Evolutionary conservation across 1,140 invertebrate genomes (phyloP).

Genomic region (Hermatobates lingyangjiaoensis): DNA sequence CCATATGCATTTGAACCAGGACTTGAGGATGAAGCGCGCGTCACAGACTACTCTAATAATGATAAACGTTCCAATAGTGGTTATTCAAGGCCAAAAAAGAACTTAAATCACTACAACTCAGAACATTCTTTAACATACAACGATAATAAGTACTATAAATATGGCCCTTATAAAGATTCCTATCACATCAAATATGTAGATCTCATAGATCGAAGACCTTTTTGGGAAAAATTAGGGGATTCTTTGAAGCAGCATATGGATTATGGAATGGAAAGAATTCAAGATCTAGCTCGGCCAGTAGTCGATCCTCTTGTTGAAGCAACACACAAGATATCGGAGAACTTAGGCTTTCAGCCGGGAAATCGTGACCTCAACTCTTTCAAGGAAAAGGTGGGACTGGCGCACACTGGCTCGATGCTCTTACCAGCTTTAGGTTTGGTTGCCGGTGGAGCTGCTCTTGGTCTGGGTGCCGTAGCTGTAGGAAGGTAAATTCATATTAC

Average conservation of each 20-base stretch:
- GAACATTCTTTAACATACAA: slow-evolving; percentile 9
- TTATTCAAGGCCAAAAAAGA: slow-evolving; percentile 24
- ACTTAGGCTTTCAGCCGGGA: slow-evolving; percentile 34
- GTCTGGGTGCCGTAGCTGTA: slow-evolving; percentile 55
- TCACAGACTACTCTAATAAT: slow-evolving; percentile 28
- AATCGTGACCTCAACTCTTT: slow-evolving; percentile 24
- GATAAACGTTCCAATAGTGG: slow-evolving; percentile 16
- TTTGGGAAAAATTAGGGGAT: slow-evolving; percentile 51
- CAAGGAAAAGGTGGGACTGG: slow-evolving; percentile 49
- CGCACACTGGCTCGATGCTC: slow-evolving; percentile 31
- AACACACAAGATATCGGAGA: slow-evolving; percentile 53
- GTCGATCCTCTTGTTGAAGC: slow-evolving; percentile 52
- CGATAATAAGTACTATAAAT: slow-evolving; percentile 16
- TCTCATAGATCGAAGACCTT: slow-evolving; percentile 30
- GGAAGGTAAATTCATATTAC: slow-evolving; percentile 27
- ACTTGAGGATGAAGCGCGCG: slow-evolving; percentile 21
- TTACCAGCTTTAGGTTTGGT: slow-evolving; percentile 53
- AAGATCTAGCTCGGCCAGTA: slow-evolving; percentile 45
- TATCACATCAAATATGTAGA: slow-evolving; percentile 24
- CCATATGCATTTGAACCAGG: slow-evolving; percentile 24
- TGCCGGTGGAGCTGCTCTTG: slow-evolving; percentile 55
- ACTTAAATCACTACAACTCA: slow-evolving; percentile 15
- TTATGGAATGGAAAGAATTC: slow-evolving; percentile 43
- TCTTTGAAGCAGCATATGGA: slow-evolving; percentile 49
- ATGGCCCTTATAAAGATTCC: slow-evolving; percentile 10